phyloP scores from a whole-genome alignment of 2,113 vertebrate species.

The Leiothrix lutea region DNA sequence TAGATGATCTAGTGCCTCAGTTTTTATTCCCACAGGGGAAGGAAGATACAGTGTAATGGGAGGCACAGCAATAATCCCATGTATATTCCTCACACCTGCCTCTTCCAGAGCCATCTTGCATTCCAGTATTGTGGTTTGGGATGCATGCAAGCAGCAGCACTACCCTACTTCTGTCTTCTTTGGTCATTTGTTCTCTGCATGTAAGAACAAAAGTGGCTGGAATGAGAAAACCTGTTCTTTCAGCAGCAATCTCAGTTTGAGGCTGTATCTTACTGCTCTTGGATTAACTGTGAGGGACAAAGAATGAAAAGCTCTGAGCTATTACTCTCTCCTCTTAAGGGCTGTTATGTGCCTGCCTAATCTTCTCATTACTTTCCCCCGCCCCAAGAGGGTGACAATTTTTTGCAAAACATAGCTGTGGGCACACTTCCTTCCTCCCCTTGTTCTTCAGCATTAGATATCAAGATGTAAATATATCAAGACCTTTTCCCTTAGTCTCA shows the following conservation, averaged over 20 bases:
- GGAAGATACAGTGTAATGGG: not conserved
- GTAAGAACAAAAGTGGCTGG: not conserved
- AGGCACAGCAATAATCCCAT: not conserved
- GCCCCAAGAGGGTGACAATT: not conserved
- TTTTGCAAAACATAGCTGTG: not conserved
- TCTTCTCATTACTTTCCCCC: not conserved
- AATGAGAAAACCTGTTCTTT: not conserved
- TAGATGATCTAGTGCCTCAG: not conserved
- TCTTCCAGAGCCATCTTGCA: not conserved
- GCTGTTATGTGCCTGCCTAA: not conserved
- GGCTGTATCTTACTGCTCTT: not conserved
- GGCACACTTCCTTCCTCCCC: not conserved
- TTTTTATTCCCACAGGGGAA: not conserved
- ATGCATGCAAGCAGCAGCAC: not conserved
- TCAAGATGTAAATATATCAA: not conserved
- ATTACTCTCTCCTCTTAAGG: not conserved
- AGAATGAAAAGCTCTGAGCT: not conserved
- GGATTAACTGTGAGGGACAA: not conserved
- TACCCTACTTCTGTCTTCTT: not conserved
- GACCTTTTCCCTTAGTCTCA: not conserved
- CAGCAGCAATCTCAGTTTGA: not conserved
- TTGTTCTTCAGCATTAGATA: not conserved
- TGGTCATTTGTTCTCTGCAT: not conserved
- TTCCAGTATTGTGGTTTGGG: not conserved
- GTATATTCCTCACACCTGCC: not conserved